Conservation (phyloP, 1,140 invertebrate genomes). For the Musca vetustissima region DNA sequence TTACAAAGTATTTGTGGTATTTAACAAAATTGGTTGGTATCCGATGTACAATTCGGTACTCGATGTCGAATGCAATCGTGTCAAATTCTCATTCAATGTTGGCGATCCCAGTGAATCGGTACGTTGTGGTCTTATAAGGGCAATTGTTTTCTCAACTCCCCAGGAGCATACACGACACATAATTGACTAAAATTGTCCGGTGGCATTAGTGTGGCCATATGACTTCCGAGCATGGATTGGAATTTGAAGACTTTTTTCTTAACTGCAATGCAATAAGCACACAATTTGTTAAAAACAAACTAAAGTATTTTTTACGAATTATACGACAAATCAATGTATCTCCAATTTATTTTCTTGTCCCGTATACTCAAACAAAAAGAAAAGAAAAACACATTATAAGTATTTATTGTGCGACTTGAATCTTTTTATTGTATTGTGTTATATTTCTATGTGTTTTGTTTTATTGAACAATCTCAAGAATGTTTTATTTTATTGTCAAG, state of each 20-base stretch:
- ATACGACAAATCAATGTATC: no score
- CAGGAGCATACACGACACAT: conserved; percentile 44
- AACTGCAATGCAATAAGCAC: conserved; percentile 15
- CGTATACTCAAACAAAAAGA: no score
- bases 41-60: conserved; percentile 69
- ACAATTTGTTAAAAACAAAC: conserved; percentile 19
- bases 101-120: conserved; percentile 67
- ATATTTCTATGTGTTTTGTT: no score
- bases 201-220: background rate
- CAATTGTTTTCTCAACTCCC: conserved; percentile 67
- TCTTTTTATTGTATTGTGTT: no score
- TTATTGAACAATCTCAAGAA: no score
- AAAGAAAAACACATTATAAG: no score
- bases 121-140: conserved; percentile 72
- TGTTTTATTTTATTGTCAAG: no score
- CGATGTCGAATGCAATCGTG: conserved; percentile 64
- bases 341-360: no score
- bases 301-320: conserved; percentile 4
- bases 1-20: conserved; percentile 77
- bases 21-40: conserved; percentile 79
- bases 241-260: background rate
- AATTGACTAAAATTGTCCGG: conserved; percentile 34
- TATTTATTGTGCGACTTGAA: no score
- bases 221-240: conserved; percentile 1
- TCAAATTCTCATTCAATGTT: conserved; percentile 73